These are phyloP conservation scores for Drosophila pseudotakahashii DNA, from an alignment of 2,888 invertebrate species.

Conservation along the genomic window DNA sequence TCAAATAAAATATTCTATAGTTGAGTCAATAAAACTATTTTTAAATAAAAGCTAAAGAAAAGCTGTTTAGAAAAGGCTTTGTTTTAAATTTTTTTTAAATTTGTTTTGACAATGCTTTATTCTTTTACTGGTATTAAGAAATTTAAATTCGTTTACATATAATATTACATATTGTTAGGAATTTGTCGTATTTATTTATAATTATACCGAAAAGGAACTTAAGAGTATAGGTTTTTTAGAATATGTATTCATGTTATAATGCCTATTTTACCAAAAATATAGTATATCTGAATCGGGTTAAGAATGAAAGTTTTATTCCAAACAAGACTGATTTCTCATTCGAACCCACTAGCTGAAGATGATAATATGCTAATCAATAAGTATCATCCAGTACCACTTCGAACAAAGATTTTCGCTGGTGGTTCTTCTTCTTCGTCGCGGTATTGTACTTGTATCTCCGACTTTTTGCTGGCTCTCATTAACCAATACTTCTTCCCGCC, in stretches of 20 bases:
- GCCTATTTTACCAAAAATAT: too few species aligned
- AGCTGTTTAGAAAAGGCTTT: neutral
- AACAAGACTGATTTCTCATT: neutral
- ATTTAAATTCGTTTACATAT: too few species aligned
- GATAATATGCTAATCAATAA: constrained; percentile 32
- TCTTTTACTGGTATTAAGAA: neutral
- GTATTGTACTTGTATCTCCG: constrained; percentile 25
- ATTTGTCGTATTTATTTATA: too few species aligned
- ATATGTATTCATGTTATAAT: too few species aligned
- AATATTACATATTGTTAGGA: too few species aligned
- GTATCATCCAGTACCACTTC: constrained; percentile 29
- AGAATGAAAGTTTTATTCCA: neutral
- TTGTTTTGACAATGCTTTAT: neutral
- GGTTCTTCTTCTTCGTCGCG: constrained; percentile 17
- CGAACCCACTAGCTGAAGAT: neutral
- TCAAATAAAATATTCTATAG: constrained; percentile 9
- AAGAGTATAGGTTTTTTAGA: too few species aligned
- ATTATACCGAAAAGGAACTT: too few species aligned
- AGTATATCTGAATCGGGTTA: too few species aligned
- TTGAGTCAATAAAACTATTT: constrained; percentile 14
- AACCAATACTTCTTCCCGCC: constrained; percentile 14
- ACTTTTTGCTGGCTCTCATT: constrained; percentile 22
- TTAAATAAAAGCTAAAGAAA: neutral
- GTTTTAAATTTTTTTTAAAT: neutral
- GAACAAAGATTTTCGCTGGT: neutral